These are phyloP conservation scores for Apotomis turbidana DNA, from an alignment of 2,888 invertebrate genomes.

Conservation along the genomic window DNA sequence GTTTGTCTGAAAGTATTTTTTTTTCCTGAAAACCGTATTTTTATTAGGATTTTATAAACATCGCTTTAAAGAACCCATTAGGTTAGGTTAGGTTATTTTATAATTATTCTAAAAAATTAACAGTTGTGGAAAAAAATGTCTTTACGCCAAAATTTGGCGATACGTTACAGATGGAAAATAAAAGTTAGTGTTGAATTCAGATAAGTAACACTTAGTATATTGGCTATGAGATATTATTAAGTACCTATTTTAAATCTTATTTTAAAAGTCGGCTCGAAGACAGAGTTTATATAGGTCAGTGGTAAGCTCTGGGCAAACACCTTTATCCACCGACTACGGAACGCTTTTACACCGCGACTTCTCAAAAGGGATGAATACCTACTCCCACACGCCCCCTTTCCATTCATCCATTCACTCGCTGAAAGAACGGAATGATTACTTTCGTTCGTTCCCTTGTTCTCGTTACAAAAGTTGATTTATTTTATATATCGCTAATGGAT, in stretches of 20 bases:
- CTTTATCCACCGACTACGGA: constrained; percentile 39
- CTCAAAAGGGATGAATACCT: constrained; percentile 42
- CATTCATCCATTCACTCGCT: constrained; percentile 41
- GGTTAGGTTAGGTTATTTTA: no score
- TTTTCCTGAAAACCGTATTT: no score
- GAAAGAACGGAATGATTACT: constrained; percentile 42
- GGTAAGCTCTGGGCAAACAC: constrained; percentile 39
- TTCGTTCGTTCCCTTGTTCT: constrained; percentile 39
- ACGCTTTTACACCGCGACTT: constrained; percentile 40
- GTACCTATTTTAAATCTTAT: not conserved
- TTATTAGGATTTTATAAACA: no score
- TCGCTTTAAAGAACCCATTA: no score
- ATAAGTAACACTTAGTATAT: no score
- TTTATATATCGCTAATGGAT: constrained; percentile 40
- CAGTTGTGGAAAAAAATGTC: no score
- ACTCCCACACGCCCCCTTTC: constrained; percentile 39
- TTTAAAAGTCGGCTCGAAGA: not conserved
- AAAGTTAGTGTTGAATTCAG: no score
- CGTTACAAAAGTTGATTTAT: constrained; percentile 31
- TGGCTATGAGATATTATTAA: no score
- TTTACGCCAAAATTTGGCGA: no score
- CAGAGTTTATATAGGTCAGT: constrained; percentile 35
- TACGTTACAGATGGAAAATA: no score
- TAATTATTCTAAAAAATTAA: no score
- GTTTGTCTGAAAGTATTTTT: no score